These are phyloP conservation scores for Eulemur rubriventer DNA, from an alignment of 2,797 vertebrate species.

Conservation along the genomic window DNA sequence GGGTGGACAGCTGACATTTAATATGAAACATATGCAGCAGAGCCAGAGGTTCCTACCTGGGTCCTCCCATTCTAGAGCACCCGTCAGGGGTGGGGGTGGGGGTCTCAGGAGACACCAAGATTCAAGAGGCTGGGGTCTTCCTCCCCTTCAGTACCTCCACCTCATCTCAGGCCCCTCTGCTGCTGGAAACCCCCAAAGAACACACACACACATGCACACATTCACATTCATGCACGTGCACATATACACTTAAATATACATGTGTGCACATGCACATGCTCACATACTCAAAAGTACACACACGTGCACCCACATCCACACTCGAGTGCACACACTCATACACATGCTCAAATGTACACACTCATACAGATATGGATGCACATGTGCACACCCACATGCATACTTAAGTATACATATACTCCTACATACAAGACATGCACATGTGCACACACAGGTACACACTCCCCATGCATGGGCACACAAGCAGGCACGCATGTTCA, in stretches of 20 bases:
- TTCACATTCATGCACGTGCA: too few relatives aligned
- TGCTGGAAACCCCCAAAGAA: background rate
- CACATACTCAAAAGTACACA: background rate
- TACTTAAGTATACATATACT: too few relatives aligned
- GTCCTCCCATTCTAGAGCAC: background rate
- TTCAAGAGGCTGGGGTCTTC: background rate
- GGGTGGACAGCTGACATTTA: conserved; percentile 73
- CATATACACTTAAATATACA: background rate
- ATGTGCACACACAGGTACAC: background rate
- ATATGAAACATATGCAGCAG: conserved; percentile 53
- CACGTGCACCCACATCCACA: background rate
- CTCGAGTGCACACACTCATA: background rate
- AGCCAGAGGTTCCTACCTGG: conserved; percentile 20
- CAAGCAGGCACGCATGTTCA: background rate
- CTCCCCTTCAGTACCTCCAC: background rate
- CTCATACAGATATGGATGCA: background rate
- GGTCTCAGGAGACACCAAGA: background rate
- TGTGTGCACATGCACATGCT: too few relatives aligned
- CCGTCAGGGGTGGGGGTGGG: background rate
- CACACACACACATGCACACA: background rate
- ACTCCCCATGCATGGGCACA: background rate
- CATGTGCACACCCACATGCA: too few relatives aligned
- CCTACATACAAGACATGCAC: too few relatives aligned
- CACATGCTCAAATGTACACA: background rate
- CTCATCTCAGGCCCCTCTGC: background rate